Conservation (phyloP, 1,140 invertebrate species). For the Calephelis virginiensis region DNA sequence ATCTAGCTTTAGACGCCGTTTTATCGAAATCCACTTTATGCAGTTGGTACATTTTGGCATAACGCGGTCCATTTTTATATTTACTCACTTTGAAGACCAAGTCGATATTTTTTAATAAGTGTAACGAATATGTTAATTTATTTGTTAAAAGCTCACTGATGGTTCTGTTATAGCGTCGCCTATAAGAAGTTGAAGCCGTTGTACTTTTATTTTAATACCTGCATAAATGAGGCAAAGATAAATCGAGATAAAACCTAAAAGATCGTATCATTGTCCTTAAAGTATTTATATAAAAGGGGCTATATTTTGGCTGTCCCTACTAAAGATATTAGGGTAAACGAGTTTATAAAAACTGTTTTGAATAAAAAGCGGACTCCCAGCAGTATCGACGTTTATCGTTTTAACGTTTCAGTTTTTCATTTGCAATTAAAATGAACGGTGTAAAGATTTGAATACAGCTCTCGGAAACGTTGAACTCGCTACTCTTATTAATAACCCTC, state of each 20-base stretch:
- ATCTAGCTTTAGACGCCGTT: too few species aligned
- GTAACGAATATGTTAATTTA: background rate
- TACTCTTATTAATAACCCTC: slow-evolving; percentile 72
- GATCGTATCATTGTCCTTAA: slow-evolving; percentile 7
- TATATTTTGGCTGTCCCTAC: slow-evolving; percentile 2
- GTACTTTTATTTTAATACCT: too few species aligned
- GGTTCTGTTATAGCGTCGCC: too few species aligned
- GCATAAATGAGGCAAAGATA: background rate
- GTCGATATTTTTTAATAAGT: background rate
- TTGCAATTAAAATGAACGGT: slow-evolving; percentile 18
- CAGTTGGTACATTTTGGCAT: background rate
- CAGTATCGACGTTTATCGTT: slow-evolving; percentile 1
- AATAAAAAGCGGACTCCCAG: slow-evolving; percentile 7
- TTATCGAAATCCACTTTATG: too few species aligned
- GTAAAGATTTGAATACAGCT: slow-evolving; percentile 31
- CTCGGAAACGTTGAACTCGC: slow-evolving; percentile 68
- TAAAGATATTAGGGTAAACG: slow-evolving; percentile 14
- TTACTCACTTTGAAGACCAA: background rate
- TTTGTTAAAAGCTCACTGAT: background rate
- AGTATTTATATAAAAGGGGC: slow-evolving; percentile 12
- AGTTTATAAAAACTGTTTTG: slow-evolving; percentile 14
- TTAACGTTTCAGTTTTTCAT: slow-evolving; percentile 11
- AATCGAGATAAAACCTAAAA: slow-evolving; percentile 8
- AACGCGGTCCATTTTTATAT: background rate
- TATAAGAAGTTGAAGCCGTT: too few species aligned